Evolutionary conservation across 2,888 invertebrate species (phyloP).

Genomic region (Cinara cedri): DNA sequence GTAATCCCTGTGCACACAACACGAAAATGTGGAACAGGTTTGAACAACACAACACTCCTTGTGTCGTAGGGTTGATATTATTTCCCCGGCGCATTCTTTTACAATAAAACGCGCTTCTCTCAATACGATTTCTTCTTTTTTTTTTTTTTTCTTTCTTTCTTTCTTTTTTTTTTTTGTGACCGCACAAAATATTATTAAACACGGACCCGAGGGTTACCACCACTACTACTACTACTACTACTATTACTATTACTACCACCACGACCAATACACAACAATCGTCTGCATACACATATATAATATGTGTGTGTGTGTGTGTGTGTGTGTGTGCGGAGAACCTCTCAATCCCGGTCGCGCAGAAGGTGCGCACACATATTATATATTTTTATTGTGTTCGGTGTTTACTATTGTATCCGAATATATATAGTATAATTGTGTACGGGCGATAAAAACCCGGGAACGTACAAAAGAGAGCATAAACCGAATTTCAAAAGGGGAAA

Average conservation of each 20-base stretch:
- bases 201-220: neutral
- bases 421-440: no score
- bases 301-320: no score
- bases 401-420: slow-evolving; percentile 38
- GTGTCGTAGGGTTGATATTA: slow-evolving; percentile 47
- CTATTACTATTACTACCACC: no score
- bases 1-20: slow-evolving; percentile 55
- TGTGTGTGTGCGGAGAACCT: slow-evolving; percentile 36
- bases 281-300: no score
- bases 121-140: slow-evolving; percentile 33
- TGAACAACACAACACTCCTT: slow-evolving; percentile 24
- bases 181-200: slow-evolving; percentile 56
- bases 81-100: slow-evolving; percentile 49
- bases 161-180: slow-evolving; percentile 38
- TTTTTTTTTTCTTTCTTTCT: neutral
- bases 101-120: slow-evolving; percentile 13
- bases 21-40: slow-evolving; percentile 50
- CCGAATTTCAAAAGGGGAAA: slow-evolving; percentile 5
- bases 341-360: slow-evolving; percentile 41
- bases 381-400: slow-evolving; percentile 34
- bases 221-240: no score
- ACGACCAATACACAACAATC: no score
- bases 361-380: slow-evolving; percentile 11
- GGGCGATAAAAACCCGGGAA: slow-evolving; percentile 46
- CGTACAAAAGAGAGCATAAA: slow-evolving; percentile 54